Evolutionary conservation across 2,797 vertebrate species (phyloP), one percentile per base, ranked within the genome.

Genomic region (Periophthalmus magnuspinnatus): DNA sequence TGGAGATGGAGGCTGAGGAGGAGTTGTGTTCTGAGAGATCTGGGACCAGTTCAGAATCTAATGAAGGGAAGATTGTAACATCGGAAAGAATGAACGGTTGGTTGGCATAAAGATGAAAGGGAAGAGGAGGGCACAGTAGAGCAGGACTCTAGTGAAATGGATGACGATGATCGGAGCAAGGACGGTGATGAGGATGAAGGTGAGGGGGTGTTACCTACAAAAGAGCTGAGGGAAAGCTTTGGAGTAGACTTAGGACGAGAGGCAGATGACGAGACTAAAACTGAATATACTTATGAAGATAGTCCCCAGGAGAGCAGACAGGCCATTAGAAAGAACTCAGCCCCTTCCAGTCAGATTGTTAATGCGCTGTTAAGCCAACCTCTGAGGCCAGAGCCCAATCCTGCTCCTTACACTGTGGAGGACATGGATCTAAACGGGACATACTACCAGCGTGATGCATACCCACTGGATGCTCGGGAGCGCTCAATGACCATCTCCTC

Each of bases 401-500:
- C 89, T 13, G 54, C 75, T 1, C 83, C 87, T 0, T 92, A 89
- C 3, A 80, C 85, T 0, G 57, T 86, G 0, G 91, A 92, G 47
- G 92, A 93, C 36, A 79, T 90, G 70, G 92, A 93, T 69, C 75
- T 94, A 54, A 93, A 93, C 19, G 92, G 91, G 65, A 86, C 84
- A 8, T 94, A 87, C 81, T 93, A 89, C 80, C 89, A 89, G 74
- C 90, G 84, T 74, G 91, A 92, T 8, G 38, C 86, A 0, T 94
- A 89, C 80, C 78, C 87, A 2, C 58, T 80, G 41, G 92, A 94
- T 1, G 67, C 86, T 50, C 91, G 94, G 1, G 94, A 94, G 58
- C 88, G 93, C 58, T 54, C 93, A 2, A 91, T 94, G 64, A 94
- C 94, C 72, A 94, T 95, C 80, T 94, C 93, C 17, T 94, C 93